A percentile compares a stretch with the other conserved stretches of the same genome.
Evolutionary conservation across 2,888 invertebrate species (phyloP).

Genomic region (Labia minor): DNA sequence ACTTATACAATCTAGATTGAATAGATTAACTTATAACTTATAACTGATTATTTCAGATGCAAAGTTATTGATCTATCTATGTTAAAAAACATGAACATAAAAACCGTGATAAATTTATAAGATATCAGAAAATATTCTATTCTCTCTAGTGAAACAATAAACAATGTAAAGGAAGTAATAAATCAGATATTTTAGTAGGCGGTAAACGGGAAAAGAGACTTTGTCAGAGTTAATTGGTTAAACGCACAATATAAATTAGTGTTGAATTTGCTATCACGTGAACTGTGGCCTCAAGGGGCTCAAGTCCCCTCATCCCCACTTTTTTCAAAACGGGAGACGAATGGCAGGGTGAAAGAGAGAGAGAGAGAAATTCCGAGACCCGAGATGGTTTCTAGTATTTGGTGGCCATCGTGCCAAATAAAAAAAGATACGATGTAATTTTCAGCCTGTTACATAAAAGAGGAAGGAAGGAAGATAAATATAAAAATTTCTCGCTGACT

Average conservation of each 20-base stretch:
- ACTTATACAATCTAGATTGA: no score
- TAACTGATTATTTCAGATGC: no score
- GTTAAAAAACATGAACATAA: no score
- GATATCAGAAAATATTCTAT: background rate
- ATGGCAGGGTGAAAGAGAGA: background rate
- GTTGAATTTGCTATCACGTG: background rate
- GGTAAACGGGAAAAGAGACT: background rate
- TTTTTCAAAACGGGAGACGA: background rate
- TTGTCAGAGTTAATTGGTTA: background rate
- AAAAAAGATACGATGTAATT: conserved; percentile 24
- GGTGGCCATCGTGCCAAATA: background rate
- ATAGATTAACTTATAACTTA: no score
- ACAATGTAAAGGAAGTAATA: background rate
- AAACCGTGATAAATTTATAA: no score
- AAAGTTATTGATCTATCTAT: no score
- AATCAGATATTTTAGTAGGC: background rate
- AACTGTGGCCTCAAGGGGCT: background rate
- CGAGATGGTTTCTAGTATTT: background rate
- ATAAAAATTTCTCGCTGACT: conserved; percentile 25
- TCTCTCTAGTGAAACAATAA: background rate
- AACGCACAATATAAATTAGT: background rate
- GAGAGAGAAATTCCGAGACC: background rate
- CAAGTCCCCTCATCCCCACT: no score
- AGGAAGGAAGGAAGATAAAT: conserved; percentile 24
- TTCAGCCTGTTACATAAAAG: conserved; percentile 23